Base-by-base conservation (phyloP, 2,113 vertebrate species). In the Tetrax tetrax region DNA sequence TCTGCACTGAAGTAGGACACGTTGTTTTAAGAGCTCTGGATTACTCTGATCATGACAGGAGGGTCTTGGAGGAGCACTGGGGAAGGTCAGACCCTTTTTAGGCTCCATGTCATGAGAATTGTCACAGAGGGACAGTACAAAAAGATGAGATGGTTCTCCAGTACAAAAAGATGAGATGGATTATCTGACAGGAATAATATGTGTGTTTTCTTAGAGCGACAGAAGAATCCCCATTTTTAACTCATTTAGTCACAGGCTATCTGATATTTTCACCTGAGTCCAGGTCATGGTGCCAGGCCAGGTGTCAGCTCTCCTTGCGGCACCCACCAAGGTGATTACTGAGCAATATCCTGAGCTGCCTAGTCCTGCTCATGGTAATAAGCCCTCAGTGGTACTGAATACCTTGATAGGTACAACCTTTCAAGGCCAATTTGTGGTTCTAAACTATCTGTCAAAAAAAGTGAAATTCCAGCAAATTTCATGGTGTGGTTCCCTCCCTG, bases 401-500 rank as follows among this genome's bases (percentile, higher is more conserved):
- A 54, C 19, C 41, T 86, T 69, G 43, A 18, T 10, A 65, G 19
- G 23, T 25, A 31, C 20, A 83, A 70, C 12, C 50, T 35, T 45
- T 72, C 31, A 59, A 71, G 43, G 37, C 22, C 14, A 43, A 27
- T 14, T 15, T 51, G 33, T 60, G 22, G 45, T 65, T 94, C 87
- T 41, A 72, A 89, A 12, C 25, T 23, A 21, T 35, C 23, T 35
- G 13, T 37, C 84, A 21, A 81, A 89, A 41, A 91, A 69, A 48
- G 20, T 79, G 31, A 69, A 38, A 91, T 83, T 25, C 31, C 21
- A 43, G 50, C 18, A 81, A 43, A 65, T 35, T 6, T 77, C 38
- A 20, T 22, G 7, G 22, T 31, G 17, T 0, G 0, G 7, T 14
- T 83, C 4, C 16, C 29, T 57, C 25, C 31, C 24, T 18, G 37